These are phyloP conservation scores for Macropus fuliginosus DNA, from an alignment of 2,797 vertebrate species.

Conservation along the genomic window DNA sequence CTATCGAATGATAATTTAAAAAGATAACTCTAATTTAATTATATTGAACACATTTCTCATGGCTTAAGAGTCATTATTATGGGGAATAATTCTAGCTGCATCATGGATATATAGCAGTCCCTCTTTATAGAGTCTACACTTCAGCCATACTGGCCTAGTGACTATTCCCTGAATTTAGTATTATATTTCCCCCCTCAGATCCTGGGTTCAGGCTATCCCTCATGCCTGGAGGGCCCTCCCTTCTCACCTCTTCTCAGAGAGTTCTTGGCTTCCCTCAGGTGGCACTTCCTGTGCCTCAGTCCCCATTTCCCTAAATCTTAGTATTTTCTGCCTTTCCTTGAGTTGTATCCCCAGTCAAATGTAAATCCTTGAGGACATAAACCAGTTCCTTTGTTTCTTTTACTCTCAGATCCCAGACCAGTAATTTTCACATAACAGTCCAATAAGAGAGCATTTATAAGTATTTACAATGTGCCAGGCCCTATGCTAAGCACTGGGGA, in stretches of 20 bases:
- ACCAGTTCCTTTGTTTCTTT: background rate
- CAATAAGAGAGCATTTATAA: background rate
- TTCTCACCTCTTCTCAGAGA: background rate
- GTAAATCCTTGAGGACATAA: background rate
- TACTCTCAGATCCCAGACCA: background rate
- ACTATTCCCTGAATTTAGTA: background rate
- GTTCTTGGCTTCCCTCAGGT: background rate
- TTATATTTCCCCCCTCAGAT: background rate
- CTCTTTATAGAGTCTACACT: background rate
- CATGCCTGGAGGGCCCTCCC: background rate
- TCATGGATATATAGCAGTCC: background rate
- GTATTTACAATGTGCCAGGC: too few relatives aligned
- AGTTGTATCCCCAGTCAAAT: background rate
- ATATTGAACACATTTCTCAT: background rate
- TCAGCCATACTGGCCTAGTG: background rate
- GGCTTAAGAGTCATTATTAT: background rate
- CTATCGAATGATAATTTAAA: background rate
- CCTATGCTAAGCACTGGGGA: background rate
- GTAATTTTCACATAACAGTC: background rate
- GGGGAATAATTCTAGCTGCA: background rate
- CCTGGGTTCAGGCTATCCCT: background rate
- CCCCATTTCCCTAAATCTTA: background rate
- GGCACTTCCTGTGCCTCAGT: background rate
- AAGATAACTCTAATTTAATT: background rate
- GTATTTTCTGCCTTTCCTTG: background rate